These are phyloP conservation scores for Buceros bicornis DNA, from an alignment of 2,797 vertebrate genomes.

Conservation along the genomic window DNA sequence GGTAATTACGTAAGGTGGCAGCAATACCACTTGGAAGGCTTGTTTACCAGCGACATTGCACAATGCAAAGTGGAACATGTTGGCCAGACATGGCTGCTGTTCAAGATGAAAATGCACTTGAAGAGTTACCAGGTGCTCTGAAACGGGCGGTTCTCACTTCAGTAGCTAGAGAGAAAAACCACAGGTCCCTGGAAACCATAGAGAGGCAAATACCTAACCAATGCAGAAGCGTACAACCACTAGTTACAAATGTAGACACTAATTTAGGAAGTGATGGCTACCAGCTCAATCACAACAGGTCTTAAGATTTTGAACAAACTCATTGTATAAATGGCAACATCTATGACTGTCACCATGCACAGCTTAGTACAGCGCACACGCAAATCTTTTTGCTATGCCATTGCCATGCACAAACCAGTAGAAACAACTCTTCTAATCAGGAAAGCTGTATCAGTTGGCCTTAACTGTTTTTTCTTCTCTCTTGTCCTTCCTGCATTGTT, in stretches of 20 bases:
- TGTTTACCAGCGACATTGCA: slow-evolving; percentile 46
- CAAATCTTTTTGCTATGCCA: background rate
- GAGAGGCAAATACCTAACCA: background rate
- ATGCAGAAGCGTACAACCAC: background rate
- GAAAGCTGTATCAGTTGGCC: background rate
- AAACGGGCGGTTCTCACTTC: background rate
- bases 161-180: background rate
- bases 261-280: background rate
- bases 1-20: slow-evolving; percentile 46
- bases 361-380: background rate
- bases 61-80: background rate
- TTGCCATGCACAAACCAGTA: background rate
- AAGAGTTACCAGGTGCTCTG: background rate
- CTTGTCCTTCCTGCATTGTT: background rate
- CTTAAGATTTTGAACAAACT: background rate
- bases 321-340: background rate
- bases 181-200: background rate
- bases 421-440: background rate
- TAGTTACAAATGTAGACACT: background rate
- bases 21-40: slow-evolving; percentile 25
- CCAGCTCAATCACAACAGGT: background rate
- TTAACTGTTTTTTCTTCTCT: background rate
- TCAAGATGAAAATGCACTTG: background rate
- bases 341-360: background rate
- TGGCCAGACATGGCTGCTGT: background rate